Evolutionary conservation across 1,140 invertebrate genomes (phyloP).

Genomic region (Oryctes rhinoceros): DNA sequence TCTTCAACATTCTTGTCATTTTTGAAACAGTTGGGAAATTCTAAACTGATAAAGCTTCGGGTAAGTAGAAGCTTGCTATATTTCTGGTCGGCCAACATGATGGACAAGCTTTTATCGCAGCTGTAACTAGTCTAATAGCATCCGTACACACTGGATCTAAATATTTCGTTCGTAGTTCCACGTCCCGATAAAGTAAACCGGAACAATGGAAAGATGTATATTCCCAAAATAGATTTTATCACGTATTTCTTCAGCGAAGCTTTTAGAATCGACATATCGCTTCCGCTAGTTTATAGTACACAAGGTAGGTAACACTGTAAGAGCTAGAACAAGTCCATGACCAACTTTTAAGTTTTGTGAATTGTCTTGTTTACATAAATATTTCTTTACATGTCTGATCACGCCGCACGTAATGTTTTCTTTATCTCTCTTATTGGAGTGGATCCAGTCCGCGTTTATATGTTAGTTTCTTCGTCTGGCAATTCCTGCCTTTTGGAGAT

Average conservation of each 20-base stretch:
- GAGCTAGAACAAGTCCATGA: conserved; percentile 93
- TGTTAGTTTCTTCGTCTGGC: too few relatives aligned
- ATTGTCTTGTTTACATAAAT: conserved; percentile 67
- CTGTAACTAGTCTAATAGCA: conserved; percentile 86
- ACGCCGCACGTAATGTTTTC: too few relatives aligned
- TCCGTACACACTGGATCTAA: conserved; percentile 97
- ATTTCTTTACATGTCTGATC: conserved; percentile 62
- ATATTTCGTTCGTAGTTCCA: conserved; percentile 86
- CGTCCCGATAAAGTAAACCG: conserved; percentile 84
- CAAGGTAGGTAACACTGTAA: conserved; percentile 89
- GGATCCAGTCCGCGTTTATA: too few relatives aligned
- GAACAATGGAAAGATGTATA: conserved; percentile 70
- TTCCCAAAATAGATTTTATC: conserved; percentile 83
- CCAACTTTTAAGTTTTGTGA: conserved; percentile 84
- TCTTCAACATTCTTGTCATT: conserved; percentile 80
- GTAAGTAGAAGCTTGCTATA: conserved; percentile 88
- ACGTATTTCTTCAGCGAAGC: conserved; percentile 89
- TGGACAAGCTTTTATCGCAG: conserved; percentile 83
- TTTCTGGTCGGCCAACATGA: conserved; percentile 95
- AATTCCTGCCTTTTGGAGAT: too few relatives aligned
- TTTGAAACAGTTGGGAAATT: conserved; percentile 84
- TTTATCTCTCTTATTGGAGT: too few relatives aligned
- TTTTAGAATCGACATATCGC: conserved; percentile 94
- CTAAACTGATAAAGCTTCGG: conserved; percentile 86
- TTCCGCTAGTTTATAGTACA: conserved; percentile 76